Conservation (phyloP, 2,797 vertebrate genomes). For the Graptemys geographica region DNA sequence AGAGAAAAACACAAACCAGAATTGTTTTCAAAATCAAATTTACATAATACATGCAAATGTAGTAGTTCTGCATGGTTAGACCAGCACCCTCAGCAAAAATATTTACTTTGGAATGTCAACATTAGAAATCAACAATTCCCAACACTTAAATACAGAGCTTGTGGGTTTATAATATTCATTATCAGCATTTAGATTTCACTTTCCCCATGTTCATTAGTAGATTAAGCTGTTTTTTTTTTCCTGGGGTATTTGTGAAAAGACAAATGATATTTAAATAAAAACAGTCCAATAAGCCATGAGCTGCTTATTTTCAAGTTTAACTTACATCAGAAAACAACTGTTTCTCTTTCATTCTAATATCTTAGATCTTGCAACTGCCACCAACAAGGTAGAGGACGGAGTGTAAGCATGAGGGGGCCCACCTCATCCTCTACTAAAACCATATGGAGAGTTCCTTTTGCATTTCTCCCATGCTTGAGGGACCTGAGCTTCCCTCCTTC, state of each 20-base stretch:
- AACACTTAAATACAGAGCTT: neutral
- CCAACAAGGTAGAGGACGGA: neutral
- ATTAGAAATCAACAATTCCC: neutral
- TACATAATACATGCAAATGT: slow-evolving; percentile 26
- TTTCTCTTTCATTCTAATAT: neutral
- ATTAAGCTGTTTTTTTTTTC: neutral
- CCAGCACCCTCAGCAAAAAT: slow-evolving; percentile 23
- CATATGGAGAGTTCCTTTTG: neutral
- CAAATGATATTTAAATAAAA: slow-evolving; percentile 14
- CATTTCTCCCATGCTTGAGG: neutral
- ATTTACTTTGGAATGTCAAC: slow-evolving; percentile 9
- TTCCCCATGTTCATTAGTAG: neutral
- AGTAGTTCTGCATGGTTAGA: slow-evolving; percentile 24
- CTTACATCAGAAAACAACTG: neutral
- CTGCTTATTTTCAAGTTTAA: neutral
- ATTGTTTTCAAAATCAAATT: slow-evolving; percentile 50
- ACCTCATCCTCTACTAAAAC: neutral
- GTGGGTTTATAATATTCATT: neutral
- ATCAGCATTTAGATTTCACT: slow-evolving; percentile 6
- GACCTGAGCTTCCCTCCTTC: neutral
- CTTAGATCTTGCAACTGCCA: neutral
- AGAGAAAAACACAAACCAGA: neutral
- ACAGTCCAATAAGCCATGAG: neutral
- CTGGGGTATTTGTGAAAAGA: neutral
- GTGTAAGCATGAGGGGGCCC: neutral